Base-by-base conservation (phyloP, 2,113 vertebrate genomes). In the Rhinichthys klamathensis region DNA sequence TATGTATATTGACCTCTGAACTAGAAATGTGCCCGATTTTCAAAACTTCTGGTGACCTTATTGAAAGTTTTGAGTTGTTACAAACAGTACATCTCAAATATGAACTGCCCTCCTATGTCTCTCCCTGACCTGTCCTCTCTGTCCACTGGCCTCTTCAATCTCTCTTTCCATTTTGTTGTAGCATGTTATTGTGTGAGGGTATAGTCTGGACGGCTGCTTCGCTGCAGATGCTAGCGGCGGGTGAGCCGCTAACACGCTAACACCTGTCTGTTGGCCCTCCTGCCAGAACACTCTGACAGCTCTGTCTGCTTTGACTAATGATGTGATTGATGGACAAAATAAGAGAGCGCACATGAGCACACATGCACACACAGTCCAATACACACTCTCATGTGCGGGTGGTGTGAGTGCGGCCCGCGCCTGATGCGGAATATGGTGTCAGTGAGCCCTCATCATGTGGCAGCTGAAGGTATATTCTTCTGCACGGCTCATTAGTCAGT, bases 251-350 rank as follows among this genome's bases (percentile, higher is more conserved):
- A 96, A 86, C 87, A 94, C 92, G 85, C 90, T 93, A 96, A 95
- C 96, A 96, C 96, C 96, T 96, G 95, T 96, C 96, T 92, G 88
- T 93, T 90, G 91, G 93, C 95, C 77, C 92, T 93, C 92, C 94
- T 95, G 95, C 94, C 95, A 95, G 94, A 95, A 94, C 94, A 92
- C 93, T 92, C 84, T 91, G 95, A 95, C 96, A 95, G 93, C 93
- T 92, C 93, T 95, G 96, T 96, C 95, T 96, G 95, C 95, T 96
- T 96, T 97, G 95, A 96, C 96, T 97, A 97, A 97, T 97, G 96
- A 95, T 93, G 95, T 96, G 95, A 97, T 96, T 97, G 96, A 97
- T 96, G 95, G 96, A 97, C 96, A 95, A 95, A 95, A 96, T 96
- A 96, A 95, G 96, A 95, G 95, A 94, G 95, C 95, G 77, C 82